Evolutionary conservation across 92 coral and sea anemone genomes (phyloP).

Genomic region (Epizoanthus ramosus): DNA sequence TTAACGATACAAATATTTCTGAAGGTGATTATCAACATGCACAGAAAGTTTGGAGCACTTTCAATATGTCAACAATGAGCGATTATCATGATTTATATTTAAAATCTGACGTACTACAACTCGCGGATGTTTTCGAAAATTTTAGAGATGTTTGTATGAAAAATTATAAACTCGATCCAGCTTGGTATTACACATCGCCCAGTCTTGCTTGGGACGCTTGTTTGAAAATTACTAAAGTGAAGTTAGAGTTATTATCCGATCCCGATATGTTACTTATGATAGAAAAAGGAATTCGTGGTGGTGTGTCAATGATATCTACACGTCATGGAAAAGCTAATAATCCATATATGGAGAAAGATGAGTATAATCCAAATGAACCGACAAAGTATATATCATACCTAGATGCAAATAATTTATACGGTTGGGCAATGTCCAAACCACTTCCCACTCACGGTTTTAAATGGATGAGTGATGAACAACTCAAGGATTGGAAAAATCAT

Average conservation of each 20-base stretch:
- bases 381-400: slow-evolving; percentile 3
- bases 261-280: slow-evolving; percentile 42
- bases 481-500: not conserved
- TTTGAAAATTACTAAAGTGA: slow-evolving; percentile 7
- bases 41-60: slow-evolving; percentile 11
- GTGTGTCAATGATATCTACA: too few species aligned
- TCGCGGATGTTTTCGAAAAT: slow-evolving; percentile 45
- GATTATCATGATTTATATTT: slow-evolving; percentile 27
- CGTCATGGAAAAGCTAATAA: too few species aligned
- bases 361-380: not conserved
- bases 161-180: slow-evolving; percentile 39
- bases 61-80: slow-evolving; percentile 24
- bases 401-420: slow-evolving; percentile 32
- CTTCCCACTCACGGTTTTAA: slow-evolving; percentile 34
- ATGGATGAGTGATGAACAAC: slow-evolving; percentile 36
- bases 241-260: slow-evolving; percentile 40
- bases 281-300: too few species aligned
- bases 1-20: not conserved
- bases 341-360: too few species aligned
- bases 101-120: not conserved
- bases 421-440: slow-evolving; percentile 33
- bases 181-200: slow-evolving; percentile 38
- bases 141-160: slow-evolving; percentile 41
- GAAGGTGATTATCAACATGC: slow-evolving; percentile 21
- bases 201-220: slow-evolving; percentile 45